A percentile compares a stretch with the other conserved stretches of the same genome.
phyloP scores from a whole-genome alignment of 2,113 vertebrate species.

The Varanus komodoensis region DNA sequence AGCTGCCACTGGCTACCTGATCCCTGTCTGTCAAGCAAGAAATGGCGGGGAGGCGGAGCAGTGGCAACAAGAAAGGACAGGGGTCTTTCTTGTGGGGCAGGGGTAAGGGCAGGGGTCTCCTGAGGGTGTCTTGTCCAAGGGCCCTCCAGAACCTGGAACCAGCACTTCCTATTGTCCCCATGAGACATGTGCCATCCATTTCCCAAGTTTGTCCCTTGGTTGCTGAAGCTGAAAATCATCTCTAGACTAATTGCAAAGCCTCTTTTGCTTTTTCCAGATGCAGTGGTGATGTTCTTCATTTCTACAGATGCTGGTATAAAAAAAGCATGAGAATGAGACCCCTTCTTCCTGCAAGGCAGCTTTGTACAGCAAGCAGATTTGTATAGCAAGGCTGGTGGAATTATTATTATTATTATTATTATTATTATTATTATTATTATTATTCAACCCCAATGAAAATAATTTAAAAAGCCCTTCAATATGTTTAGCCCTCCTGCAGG shows the following conservation, averaged over 20 bases:
- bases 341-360: not conserved
- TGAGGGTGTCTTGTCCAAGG: no score
- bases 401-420: slow-evolving; percentile 53
- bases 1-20: no score
- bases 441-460: slow-evolving; percentile 61
- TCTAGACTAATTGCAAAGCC: not conserved
- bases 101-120: no score
- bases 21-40: no score
- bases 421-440: slow-evolving; percentile 50
- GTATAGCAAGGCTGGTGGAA: slow-evolving; percentile 28
- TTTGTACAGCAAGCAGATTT: slow-evolving; percentile 54
- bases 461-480: slow-evolving; percentile 54
- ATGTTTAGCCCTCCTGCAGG: slow-evolving; percentile 47
- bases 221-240: not conserved
- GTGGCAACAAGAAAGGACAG: no score
- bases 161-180: not conserved
- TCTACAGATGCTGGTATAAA: slow-evolving; percentile 18
- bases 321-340: slow-evolving; percentile 22
- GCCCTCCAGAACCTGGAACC: no score
- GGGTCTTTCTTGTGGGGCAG: no score
- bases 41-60: no score
- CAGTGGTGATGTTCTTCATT: not conserved
- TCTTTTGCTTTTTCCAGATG: not conserved
- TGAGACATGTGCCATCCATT: not conserved
- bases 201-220: not conserved